phyloP scores from a whole-genome alignment of 1,140 invertebrate species.

The Daktulosphaira vitifoliae region DNA sequence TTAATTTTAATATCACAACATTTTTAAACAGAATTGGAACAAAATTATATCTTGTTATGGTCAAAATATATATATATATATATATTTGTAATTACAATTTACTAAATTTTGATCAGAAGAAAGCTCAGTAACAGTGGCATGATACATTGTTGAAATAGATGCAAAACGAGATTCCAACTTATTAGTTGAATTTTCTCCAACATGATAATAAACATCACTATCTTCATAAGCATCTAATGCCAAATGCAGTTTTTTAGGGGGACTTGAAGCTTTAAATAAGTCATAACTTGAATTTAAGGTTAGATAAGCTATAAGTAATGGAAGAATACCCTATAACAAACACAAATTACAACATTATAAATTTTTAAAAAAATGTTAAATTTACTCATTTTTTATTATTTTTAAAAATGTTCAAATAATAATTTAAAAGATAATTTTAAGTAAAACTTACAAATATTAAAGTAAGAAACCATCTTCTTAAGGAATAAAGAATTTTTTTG shows the following conservation, averaged over 20 bases:
- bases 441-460: slow-evolving; percentile 34
- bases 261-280: background rate
- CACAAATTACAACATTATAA: background rate
- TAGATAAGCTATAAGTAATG: background rate
- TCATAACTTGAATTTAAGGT: background rate
- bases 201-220: slow-evolving; percentile 22
- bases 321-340: slow-evolving; percentile 9
- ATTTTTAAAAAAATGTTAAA: too few species aligned
- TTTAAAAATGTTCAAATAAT: background rate
- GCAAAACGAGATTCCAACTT: slow-evolving; percentile 9
- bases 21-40: too few species aligned
- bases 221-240: slow-evolving; percentile 19
- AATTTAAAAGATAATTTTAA: background rate
- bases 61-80: too few species aligned
- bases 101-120: background rate
- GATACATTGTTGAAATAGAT: background rate
- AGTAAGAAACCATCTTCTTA: slow-evolving; percentile 20
- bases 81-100: background rate
- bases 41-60: too few species aligned
- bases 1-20: too few species aligned
- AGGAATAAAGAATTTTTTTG: slow-evolving; percentile 35
- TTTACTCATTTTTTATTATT: too few species aligned
- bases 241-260: background rate
- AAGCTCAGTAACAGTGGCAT: slow-evolving; percentile 2
- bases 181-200: background rate